Base-by-base conservation (phyloP, 2,797 vertebrate species). In the Amniataba percoides region DNA sequence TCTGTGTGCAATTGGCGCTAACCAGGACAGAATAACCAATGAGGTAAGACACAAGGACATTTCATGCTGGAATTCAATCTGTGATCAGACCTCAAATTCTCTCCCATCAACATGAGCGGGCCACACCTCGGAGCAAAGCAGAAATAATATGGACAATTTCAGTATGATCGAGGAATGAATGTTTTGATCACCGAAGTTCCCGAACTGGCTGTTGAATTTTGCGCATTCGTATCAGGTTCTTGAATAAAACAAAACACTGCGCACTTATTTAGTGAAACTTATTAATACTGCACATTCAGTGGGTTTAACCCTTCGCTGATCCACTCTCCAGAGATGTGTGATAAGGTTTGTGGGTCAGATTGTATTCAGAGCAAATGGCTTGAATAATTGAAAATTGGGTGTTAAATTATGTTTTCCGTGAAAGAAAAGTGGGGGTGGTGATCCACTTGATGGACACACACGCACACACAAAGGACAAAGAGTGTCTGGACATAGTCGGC, bases 331-430 rank as follows among this genome's bases (percentile, higher is more conserved):
- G 55, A 84, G 74, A 82, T 80, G 65, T 63, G 76, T 12, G 79
- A 78, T 76, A 80, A 36, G 19, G 57, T 81, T 82, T 76, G 78
- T 82, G 81, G 85, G 85, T 88, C 80, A 69, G 64, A 77, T 82
- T 80, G 71, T 65, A 87, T 86, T 92, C 11, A 11, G 51, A 90
- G 92, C 84, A 93, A 95, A 94, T 93, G 91, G 92, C 91, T 92
- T 92, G 89, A 94, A 94, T 95, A 95, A 94, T 95, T 94, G 90
- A 89, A 94, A 93, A 95, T 88, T 89, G 85, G 67, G 69, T 91
- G 88, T 89, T 91, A 87, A 93, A 94, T 94, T 91, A 90, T 88
- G 86, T 93, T 94, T 94, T 90, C 88, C 58, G 68, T 71, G 77
- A 90, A 91, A 77, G 76, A 86, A 84, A 83, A 85, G 86, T 74